Evolutionary conservation across 2,888 invertebrate genomes (phyloP).

Genomic region (Cryptocheilus praepositus): DNA sequence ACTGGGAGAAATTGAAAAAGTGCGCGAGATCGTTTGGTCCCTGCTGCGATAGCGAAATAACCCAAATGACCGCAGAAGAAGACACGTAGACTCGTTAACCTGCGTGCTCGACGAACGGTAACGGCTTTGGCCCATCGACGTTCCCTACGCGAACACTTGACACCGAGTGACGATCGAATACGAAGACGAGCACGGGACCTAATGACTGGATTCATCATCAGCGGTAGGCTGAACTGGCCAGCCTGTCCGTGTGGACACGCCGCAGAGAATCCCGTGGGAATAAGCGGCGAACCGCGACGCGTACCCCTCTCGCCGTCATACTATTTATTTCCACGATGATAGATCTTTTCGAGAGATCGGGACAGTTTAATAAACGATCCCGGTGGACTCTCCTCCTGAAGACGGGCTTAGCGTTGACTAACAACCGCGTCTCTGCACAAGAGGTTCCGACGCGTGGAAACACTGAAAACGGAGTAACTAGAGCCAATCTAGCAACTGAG

Average conservation of each 20-base stretch:
- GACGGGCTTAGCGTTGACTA: too few species aligned
- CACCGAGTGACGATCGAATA: slow-evolving; percentile 46
- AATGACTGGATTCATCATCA: slow-evolving; percentile 52
- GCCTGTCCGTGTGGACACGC: too few species aligned
- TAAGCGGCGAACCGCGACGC: slow-evolving; percentile 14
- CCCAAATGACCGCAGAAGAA: slow-evolving; percentile 49
- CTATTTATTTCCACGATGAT: too few species aligned
- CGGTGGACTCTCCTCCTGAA: too few species aligned
- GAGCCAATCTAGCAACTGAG: too few species aligned
- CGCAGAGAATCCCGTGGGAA: slow-evolving; percentile 14
- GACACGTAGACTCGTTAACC: slow-evolving; percentile 59
- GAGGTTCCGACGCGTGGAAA: too few species aligned
- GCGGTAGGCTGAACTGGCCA: slow-evolving; percentile 27
- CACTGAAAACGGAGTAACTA: too few species aligned
- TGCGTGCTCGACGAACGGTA: slow-evolving; percentile 48
- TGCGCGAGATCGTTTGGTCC: slow-evolving; percentile 38
- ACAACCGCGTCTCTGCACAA: too few species aligned
- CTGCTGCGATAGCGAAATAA: slow-evolving; percentile 60
- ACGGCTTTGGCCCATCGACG: slow-evolving; percentile 44
- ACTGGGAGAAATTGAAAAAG: slow-evolving; percentile 3
- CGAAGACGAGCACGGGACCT: slow-evolving; percentile 33
- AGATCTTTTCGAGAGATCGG: too few species aligned
- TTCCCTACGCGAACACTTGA: slow-evolving; percentile 39
- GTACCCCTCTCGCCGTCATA: too few species aligned
- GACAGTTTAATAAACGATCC: too few species aligned